phyloP scores from a whole-genome alignment of 2,888 invertebrate species.

The Masnerella sp. region DNA sequence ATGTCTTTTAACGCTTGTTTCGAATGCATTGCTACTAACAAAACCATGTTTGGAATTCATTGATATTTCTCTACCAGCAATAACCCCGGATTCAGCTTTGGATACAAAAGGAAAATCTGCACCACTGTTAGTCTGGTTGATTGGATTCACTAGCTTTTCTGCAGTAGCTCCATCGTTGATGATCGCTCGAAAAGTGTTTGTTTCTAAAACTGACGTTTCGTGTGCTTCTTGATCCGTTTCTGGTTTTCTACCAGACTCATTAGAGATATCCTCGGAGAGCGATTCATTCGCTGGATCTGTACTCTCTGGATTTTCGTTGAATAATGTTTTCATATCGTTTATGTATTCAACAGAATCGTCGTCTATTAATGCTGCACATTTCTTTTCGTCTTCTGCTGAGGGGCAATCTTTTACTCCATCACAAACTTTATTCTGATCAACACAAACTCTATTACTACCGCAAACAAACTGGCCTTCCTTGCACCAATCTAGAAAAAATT shows the following conservation, averaged over 20 bases:
- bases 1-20: slow-evolving; percentile 54
- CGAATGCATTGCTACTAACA: slow-evolving; percentile 45
- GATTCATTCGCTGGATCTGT: no score
- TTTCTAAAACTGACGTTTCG: slow-evolving; percentile 67
- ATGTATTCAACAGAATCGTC: slow-evolving; percentile 61
- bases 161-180: slow-evolving; percentile 38
- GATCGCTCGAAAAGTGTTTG: slow-evolving; percentile 66
- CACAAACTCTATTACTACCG: slow-evolving; percentile 84
- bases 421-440: slow-evolving; percentile 83
- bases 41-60: slow-evolving; percentile 47
- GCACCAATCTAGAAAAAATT: slow-evolving; percentile 83
- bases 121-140: slow-evolving; percentile 40
- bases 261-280: slow-evolving; percentile 1
- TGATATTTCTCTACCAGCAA: slow-evolving; percentile 55
- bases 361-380: slow-evolving; percentile 80
- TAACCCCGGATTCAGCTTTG: slow-evolving; percentile 16
- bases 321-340: slow-evolving; percentile 35
- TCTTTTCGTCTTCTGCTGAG: slow-evolving; percentile 86
- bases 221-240: slow-evolving; percentile 66
- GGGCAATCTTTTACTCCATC: slow-evolving; percentile 86
- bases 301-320: no score
- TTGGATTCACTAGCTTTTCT: slow-evolving; percentile 38
- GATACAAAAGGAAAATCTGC: background rate
- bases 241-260: slow-evolving; percentile 6
- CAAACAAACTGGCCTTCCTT: slow-evolving; percentile 85